These are phyloP conservation scores for Hypanus sabinus DNA, from an alignment of 2,113 vertebrate species.

Conservation along the genomic window DNA sequence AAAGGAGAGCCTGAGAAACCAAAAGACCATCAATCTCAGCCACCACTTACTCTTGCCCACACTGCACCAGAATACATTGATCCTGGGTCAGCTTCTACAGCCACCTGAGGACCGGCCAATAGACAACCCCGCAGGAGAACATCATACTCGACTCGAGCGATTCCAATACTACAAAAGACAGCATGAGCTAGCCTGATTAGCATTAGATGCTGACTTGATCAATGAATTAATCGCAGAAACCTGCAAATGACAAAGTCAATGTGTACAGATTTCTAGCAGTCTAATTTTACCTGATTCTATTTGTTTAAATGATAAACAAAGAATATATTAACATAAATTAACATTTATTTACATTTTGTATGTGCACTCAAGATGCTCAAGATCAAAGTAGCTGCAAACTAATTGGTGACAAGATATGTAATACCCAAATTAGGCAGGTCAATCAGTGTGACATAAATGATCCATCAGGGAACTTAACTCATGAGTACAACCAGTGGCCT, in stretches of 20 bases:
- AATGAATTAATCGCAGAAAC: not conserved
- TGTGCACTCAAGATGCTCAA: no score
- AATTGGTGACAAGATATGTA: not conserved
- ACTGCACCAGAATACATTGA: no score
- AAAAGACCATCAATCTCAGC: no score
- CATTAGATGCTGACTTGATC: not conserved
- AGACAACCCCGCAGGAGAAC: no score
- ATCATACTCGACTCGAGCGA: no score
- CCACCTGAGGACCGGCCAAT: no score
- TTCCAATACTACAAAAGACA: not conserved
- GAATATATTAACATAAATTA: constrained; percentile 4
- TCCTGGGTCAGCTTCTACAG: no score
- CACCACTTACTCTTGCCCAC: no score
- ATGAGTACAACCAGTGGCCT: not conserved
- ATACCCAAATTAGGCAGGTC: not conserved
- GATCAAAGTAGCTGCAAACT: not conserved
- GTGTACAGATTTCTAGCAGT: not conserved
- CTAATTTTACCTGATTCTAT: constrained; percentile 5
- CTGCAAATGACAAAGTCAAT: not conserved
- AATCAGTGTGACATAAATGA: not conserved
- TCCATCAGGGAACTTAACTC: not conserved
- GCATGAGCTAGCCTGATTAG: not conserved
- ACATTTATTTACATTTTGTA: not conserved
- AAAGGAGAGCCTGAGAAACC: no score
- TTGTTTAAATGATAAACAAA: not conserved